phyloP scores from a whole-genome alignment of 2,113 vertebrate species.

The Psittacus erithacus region DNA sequence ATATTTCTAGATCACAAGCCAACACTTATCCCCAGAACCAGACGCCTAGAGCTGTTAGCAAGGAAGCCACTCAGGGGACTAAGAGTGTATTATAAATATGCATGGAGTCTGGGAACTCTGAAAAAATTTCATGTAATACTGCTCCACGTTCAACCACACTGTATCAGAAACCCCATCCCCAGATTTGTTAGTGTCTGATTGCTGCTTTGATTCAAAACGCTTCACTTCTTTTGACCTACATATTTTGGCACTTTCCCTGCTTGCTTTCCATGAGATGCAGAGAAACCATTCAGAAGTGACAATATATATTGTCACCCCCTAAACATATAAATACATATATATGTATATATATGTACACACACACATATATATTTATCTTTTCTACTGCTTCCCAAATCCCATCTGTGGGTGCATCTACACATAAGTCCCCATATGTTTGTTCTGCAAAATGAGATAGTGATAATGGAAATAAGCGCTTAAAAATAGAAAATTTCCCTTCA shows the following conservation, averaged over 20 bases:
- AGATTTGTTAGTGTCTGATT: neutral
- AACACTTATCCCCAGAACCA: neutral
- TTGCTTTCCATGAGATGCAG: neutral
- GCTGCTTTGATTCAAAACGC: neutral
- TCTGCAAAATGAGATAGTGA: neutral
- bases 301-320: neutral
- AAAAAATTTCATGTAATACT: rapidly evolving
- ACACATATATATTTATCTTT: rapidly evolving
- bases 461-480: constrained; percentile 12
- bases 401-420: neutral
- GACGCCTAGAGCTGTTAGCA: neutral
- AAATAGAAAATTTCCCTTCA: constrained; percentile 38
- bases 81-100: neutral
- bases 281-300: neutral
- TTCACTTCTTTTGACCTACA: neutral
- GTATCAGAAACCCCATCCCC: rapidly evolving
- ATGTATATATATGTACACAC: rapidly evolving
- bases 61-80: neutral
- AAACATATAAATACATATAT: rapidly evolving
- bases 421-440: neutral
- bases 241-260: neutral
- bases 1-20: neutral
- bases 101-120: neutral
- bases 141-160: rapidly evolving
- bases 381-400: neutral